Percentiles rank a stretch among this genome's conserved stretches.
Evolutionary conservation across 2,113 vertebrate species (phyloP).

Genomic region (Hassar affinis): DNA sequence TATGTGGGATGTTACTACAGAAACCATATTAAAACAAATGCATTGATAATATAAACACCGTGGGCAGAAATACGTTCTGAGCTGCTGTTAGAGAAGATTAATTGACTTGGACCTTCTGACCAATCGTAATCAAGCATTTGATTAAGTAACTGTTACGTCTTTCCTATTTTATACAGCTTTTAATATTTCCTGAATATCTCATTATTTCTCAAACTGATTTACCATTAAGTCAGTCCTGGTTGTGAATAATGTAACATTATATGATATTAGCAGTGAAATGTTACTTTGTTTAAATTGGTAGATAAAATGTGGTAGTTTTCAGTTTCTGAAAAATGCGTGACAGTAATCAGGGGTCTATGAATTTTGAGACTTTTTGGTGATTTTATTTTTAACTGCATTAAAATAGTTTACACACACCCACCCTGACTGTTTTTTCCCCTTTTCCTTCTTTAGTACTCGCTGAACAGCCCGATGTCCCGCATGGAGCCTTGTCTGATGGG

Average conservation of each 20-base stretch:
- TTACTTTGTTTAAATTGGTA: not conserved
- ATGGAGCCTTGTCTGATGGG: constrained; percentile 98
- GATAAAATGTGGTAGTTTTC: not conserved
- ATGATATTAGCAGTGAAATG: not conserved
- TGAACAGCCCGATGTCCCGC: constrained; percentile 89
- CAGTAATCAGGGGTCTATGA: not conserved
- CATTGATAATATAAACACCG: not conserved
- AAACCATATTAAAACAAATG: not conserved
- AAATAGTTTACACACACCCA: not conserved
- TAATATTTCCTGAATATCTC: not conserved
- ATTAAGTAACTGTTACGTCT: not conserved
- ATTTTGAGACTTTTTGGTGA: not conserved
- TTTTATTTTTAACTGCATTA: not conserved
- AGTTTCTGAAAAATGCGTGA: not conserved
- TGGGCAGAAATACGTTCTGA: not conserved
- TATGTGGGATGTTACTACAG: not conserved
- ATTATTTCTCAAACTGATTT: not conserved
- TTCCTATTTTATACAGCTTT: not conserved
- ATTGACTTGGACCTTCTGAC: not conserved
- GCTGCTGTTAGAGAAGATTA: no score
- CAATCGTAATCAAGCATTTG: not conserved
- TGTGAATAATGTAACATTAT: not conserved
- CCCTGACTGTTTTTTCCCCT: not conserved
- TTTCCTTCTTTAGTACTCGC: constrained; percentile 80
- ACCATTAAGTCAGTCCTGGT: not conserved